These are phyloP conservation scores for Emys orbicularis DNA, from an alignment of 2,797 vertebrate species.

Conservation along the genomic window DNA sequence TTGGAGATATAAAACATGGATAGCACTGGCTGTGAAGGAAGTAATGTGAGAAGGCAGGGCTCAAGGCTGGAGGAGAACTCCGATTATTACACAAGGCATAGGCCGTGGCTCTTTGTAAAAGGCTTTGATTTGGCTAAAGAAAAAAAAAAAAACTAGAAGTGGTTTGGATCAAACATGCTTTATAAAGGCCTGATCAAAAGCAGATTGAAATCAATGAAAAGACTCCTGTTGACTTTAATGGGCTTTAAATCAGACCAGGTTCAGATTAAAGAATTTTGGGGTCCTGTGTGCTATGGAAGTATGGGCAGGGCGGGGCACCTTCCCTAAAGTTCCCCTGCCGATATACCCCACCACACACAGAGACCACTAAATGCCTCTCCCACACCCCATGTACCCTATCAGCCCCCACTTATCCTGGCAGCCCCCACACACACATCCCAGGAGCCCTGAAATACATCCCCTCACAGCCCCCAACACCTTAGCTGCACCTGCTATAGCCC, in stretches of 20 bases:
- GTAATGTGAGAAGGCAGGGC: background rate
- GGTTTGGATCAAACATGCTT: background rate
- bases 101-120: background rate
- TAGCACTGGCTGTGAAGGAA: background rate
- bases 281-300: background rate
- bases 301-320: background rate
- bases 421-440: background rate
- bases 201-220: background rate
- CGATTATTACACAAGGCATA: too few relatives aligned
- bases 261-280: background rate
- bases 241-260: background rate
- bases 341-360: background rate
- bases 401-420: background rate
- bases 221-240: too few relatives aligned
- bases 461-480: background rate
- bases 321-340: background rate
- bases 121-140: background rate
- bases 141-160: background rate
- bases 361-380: background rate
- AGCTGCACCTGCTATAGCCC: background rate
- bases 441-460: background rate
- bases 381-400: background rate
- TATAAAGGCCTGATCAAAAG: too few relatives aligned
- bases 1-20: background rate
- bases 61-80: background rate